Percentiles rank a stretch among this genome's conserved stretches.
phyloP scores from a whole-genome alignment of 2,797 vertebrate genomes.

The Telmatherina bonti region DNA sequence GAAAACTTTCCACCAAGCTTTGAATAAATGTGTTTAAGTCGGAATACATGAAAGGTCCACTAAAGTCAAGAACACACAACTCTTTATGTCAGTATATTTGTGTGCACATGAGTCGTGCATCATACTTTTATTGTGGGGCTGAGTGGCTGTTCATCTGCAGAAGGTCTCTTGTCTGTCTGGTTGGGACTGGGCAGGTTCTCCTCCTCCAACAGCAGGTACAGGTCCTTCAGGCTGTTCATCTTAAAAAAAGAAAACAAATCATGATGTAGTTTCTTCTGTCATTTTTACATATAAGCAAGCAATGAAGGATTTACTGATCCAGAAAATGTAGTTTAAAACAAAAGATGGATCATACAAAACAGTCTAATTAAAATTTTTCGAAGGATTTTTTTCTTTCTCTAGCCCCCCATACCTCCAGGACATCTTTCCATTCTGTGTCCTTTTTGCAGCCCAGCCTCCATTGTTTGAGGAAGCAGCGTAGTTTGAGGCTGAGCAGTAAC shows the following conservation, averaged over 20 bases:
- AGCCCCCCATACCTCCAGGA: conserved; percentile 87
- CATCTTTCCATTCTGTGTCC: conserved; percentile 89
- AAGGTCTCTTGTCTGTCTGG: conserved; percentile 86
- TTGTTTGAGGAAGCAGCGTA: conserved; percentile 96
- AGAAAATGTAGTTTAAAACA: background rate
- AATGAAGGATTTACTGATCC: background rate
- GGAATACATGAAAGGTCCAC: background rate
- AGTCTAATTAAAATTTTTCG: background rate
- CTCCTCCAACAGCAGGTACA: conserved; percentile 93
- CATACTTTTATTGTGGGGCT: conserved; percentile 80
- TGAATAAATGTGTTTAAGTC: background rate
- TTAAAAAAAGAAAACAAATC: conserved; percentile 56
- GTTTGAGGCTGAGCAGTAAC: conserved; percentile 94
- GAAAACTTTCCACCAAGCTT: background rate
- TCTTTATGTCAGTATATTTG: background rate
- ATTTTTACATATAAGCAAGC: background rate
- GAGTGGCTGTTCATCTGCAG: conserved; percentile 83
- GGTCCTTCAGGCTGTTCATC: conserved; percentile 96
- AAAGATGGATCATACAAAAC: background rate
- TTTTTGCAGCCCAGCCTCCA: conserved; percentile 93
- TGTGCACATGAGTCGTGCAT: conserved; percentile 18
- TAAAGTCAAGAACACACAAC: background rate
- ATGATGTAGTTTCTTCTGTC: conserved; percentile 19
- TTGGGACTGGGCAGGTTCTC: conserved; percentile 86
- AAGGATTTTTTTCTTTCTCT: no score